A percentile compares a stretch with the other conserved stretches of the same genome.
These are phyloP conservation scores for Pseudococcus longispinus DNA, from an alignment of 2,888 invertebrate genomes.

Conservation along the genomic window DNA sequence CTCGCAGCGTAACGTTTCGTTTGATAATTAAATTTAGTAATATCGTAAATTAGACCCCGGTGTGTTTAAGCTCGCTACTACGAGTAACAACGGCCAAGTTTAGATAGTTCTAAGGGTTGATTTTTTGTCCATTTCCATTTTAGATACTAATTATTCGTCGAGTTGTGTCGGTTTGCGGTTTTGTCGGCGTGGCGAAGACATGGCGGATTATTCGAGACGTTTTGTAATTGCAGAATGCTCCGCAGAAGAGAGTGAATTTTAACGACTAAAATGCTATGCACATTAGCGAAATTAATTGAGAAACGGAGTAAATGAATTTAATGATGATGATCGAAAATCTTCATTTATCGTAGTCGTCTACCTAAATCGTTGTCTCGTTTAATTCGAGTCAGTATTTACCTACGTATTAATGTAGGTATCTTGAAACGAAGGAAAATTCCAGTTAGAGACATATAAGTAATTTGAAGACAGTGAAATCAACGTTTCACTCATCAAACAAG, in stretches of 20 bases:
- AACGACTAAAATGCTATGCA: neutral
- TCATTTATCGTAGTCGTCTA: neutral
- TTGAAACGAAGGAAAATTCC: no score
- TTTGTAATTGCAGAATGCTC: neutral
- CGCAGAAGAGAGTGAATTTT: neutral
- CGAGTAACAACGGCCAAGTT: neutral
- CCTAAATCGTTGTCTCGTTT: neutral
- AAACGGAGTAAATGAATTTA: neutral
- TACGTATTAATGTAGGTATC: no score
- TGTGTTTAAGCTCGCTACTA: neutral
- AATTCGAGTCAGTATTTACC: neutral
- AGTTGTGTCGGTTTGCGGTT: neutral
- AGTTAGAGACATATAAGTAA: no score
- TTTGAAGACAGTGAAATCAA: no score
- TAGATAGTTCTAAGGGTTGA: neutral
- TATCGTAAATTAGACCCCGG: slow-evolving; percentile 13
- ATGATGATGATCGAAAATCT: neutral
- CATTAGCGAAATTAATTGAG: neutral
- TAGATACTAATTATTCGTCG: neutral
- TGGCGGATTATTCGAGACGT: neutral
- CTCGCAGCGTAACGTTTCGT: slow-evolving; percentile 1
- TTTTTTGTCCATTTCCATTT: neutral
- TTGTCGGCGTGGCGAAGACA: neutral
- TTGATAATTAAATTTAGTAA: slow-evolving; percentile 27
- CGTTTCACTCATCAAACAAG: no score